Evolutionary conservation across 2,797 vertebrate species (phyloP).

Genomic region (Neostethus bicornis): DNA sequence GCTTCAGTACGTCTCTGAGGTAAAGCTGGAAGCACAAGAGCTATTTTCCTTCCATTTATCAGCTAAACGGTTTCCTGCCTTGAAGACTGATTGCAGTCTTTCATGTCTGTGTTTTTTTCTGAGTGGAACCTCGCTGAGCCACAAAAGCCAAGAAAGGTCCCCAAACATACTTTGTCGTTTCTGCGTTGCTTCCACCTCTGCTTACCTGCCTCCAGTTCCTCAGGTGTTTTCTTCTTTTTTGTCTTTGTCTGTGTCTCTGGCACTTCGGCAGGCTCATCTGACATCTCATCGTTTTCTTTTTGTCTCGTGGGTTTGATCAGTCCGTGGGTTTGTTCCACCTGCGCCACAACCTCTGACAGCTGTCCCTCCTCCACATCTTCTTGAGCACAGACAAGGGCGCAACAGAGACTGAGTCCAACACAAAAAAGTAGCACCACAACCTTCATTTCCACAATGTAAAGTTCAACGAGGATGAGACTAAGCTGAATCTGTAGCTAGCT

Average conservation of each 20-base stretch:
- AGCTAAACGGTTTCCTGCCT: constrained; percentile 25
- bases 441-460: constrained; percentile 51
- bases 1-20: not conserved
- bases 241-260: constrained; percentile 44
- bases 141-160: constrained; percentile 9
- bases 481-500: constrained; percentile 1
- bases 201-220: constrained; percentile 77
- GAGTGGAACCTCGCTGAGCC: constrained; percentile 13
- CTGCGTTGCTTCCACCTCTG: not conserved
- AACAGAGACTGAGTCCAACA: constrained; percentile 39
- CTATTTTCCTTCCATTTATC: constrained; percentile 3
- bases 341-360: constrained; percentile 7
- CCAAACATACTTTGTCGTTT: not conserved
- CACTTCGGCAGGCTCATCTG: constrained; percentile 53
- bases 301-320: not conserved
- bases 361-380: constrained; percentile 1
- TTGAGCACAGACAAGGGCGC: constrained; percentile 15
- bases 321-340: constrained; percentile 25
- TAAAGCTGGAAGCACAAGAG: constrained; percentile 8
- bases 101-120: constrained; percentile 21
- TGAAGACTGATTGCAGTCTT: constrained; percentile 38
- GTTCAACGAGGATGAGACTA: not conserved
- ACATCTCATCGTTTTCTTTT: constrained; percentile 23
- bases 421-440: constrained; percentile 35
- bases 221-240: constrained; percentile 76